Percentiles rank a stretch among this genome's conserved stretches.
Evolutionary conservation across 2,888 invertebrate species (phyloP).

Genomic region (Poecilus cupreus): DNA sequence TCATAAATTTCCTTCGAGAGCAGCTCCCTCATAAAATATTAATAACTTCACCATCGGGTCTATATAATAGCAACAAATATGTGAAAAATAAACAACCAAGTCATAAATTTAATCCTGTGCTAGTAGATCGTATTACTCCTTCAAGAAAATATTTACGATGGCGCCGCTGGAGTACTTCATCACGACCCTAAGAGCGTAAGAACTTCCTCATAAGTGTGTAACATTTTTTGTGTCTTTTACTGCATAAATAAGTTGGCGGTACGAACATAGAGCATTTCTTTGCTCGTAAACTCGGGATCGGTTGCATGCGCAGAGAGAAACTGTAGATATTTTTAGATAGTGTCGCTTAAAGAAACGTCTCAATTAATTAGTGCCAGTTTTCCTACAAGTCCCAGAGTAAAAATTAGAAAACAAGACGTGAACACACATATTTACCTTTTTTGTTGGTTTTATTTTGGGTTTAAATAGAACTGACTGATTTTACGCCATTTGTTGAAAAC

Average conservation of each 20-base stretch:
- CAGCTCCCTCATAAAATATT: neutral
- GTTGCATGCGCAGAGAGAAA: conserved; percentile 17
- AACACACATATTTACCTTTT: conserved; percentile 40
- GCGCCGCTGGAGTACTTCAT: neutral
- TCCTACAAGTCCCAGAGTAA: conserved; percentile 13
- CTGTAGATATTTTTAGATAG: conserved; percentile 32
- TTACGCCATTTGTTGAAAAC: neutral
- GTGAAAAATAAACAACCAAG: neutral
- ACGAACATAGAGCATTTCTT: neutral
- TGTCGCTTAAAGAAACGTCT: conserved; percentile 32
- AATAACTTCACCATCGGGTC: neutral
- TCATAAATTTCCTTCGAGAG: neutral
- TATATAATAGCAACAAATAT: neutral
- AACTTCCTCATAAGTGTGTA: conserved; percentile 37
- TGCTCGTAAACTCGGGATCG: neutral
- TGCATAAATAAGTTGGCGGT: neutral
- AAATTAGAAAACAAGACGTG: conserved; percentile 35
- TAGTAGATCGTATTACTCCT: neutral
- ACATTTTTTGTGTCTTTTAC: neutral
- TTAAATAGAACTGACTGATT: neutral
- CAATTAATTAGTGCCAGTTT: conserved; percentile 51
- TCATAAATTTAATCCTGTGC: neutral
- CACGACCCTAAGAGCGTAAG: neutral
- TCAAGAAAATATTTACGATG: neutral
- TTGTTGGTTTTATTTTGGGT: neutral